Evolutionary conservation across 2,888 invertebrate species (phyloP).

Genomic region (Molanna angustata): DNA sequence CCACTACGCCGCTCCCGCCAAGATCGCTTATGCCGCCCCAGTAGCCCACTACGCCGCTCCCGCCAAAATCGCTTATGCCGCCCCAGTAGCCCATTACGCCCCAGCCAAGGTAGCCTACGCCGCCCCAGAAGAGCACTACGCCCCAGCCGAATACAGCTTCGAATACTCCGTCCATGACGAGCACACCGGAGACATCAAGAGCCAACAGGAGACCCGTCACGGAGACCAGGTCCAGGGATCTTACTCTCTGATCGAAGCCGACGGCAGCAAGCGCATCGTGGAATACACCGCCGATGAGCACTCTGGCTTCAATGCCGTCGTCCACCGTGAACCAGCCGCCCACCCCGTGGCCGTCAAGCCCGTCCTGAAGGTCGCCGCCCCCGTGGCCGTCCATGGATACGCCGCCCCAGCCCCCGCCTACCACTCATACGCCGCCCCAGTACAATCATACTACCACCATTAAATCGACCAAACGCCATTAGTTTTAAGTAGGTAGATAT

Average conservation of each 20-base stretch:
- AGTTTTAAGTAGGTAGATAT: too few relatives aligned
- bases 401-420: background rate
- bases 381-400: background rate
- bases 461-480: slow-evolving; percentile 7
- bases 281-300: slow-evolving; percentile 51
- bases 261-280: slow-evolving; percentile 45
- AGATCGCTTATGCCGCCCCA: slow-evolving; percentile 1
- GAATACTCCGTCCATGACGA: slow-evolving; percentile 26
- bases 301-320: slow-evolving; percentile 53
- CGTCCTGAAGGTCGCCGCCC: slow-evolving; percentile 14
- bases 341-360: slow-evolving; percentile 23
- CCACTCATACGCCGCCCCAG: slow-evolving; percentile 10
- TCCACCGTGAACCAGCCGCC: slow-evolving; percentile 40
- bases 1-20: slow-evolving; percentile 15
- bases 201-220: slow-evolving; percentile 47
- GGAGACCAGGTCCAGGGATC: slow-evolving; percentile 49
- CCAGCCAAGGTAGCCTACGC: slow-evolving; percentile 17
- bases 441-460: background rate
- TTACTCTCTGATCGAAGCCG: slow-evolving; percentile 51
- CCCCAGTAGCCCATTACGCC: slow-evolving; percentile 22
- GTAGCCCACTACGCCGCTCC: slow-evolving; percentile 4
- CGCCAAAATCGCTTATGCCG: slow-evolving; percentile 3
- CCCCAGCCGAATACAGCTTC: slow-evolving; percentile 21
- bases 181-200: slow-evolving; percentile 45
- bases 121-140: slow-evolving; percentile 9